phyloP scores from a whole-genome alignment of 1,140 invertebrate species.

The Eumeta japonica region DNA sequence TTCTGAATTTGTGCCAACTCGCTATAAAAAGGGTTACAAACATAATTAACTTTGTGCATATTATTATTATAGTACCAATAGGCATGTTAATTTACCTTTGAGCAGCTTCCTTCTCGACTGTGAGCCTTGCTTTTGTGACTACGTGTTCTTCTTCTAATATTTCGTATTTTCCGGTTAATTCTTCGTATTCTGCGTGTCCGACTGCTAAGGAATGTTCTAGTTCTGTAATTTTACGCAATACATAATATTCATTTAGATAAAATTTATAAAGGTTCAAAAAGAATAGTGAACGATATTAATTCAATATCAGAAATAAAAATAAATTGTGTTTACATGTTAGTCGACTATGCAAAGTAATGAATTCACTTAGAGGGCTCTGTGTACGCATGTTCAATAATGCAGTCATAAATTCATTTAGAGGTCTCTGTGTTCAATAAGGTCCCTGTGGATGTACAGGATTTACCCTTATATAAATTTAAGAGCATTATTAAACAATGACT shows the following conservation, averaged over 20 bases:
- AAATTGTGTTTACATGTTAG: no score
- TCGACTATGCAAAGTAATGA: no score
- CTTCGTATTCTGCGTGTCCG: slow-evolving; percentile 73
- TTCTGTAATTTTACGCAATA: slow-evolving; percentile 52
- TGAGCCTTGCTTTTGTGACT: slow-evolving; percentile 72
- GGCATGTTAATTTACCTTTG: slow-evolving; percentile 41
- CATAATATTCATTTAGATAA: slow-evolving; percentile 10
- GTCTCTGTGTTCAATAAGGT: no score
- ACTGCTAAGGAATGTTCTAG: slow-evolving; percentile 65
- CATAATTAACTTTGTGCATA: not conserved
- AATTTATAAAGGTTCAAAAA: no score
- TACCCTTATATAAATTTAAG: no score
- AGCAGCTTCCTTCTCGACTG: slow-evolving; percentile 72
- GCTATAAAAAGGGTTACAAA: slow-evolving; percentile 20
- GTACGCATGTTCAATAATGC: no score
- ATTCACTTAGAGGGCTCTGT: no score
- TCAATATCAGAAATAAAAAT: no score
- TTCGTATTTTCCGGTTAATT: slow-evolving; percentile 78
- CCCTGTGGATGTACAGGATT: no score
- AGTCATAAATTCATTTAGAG: no score
- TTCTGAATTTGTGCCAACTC: slow-evolving; percentile 45
- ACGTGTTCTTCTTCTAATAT: slow-evolving; percentile 81
- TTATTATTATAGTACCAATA: not conserved
- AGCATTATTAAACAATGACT: no score
- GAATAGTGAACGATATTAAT: no score